phyloP scores from a whole-genome alignment of 2,797 vertebrate genomes.

The Tauraco hartlaubi region DNA sequence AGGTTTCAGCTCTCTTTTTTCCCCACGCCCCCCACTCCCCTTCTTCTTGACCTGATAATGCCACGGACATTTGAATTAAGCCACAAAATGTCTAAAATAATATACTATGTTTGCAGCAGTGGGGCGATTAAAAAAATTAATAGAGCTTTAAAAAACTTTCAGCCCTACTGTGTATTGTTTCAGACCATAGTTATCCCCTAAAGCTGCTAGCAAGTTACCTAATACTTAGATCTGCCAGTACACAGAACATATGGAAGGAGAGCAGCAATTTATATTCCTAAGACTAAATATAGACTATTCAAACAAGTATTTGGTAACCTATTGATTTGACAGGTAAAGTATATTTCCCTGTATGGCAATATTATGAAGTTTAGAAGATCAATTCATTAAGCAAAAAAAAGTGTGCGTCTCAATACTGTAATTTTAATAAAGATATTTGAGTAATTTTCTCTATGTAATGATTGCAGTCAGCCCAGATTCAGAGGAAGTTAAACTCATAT shows the following conservation, averaged over 20 bases:
- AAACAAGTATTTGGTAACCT: neutral
- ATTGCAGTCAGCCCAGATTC: slow-evolving; percentile 38
- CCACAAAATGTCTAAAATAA: neutral
- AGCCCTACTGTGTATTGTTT: neutral
- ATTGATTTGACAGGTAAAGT: neutral
- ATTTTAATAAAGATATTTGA: slow-evolving; percentile 51
- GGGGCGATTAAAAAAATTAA: neutral
- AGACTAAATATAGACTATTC: neutral
- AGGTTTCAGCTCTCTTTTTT: neutral
- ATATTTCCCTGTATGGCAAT: neutral
- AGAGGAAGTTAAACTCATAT: slow-evolving; percentile 26
- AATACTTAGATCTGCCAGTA: neutral
- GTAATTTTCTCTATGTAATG: slow-evolving; percentile 33
- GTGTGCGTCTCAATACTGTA: neutral
- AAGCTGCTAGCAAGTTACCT: neutral
- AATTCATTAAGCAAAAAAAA: neutral
- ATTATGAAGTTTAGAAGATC: neutral
- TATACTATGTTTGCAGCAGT: neutral
- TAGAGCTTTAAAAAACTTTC: neutral
- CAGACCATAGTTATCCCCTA: neutral
- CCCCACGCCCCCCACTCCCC: no score
- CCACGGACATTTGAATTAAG: neutral
- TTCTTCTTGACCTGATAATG: neutral
- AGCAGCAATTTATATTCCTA: neutral
- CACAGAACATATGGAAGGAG: neutral